Percentiles rank a stretch among this genome's conserved stretches.
Conservation (phyloP, 2,797 vertebrate species). For the Bovichtus diacanthus region DNA sequence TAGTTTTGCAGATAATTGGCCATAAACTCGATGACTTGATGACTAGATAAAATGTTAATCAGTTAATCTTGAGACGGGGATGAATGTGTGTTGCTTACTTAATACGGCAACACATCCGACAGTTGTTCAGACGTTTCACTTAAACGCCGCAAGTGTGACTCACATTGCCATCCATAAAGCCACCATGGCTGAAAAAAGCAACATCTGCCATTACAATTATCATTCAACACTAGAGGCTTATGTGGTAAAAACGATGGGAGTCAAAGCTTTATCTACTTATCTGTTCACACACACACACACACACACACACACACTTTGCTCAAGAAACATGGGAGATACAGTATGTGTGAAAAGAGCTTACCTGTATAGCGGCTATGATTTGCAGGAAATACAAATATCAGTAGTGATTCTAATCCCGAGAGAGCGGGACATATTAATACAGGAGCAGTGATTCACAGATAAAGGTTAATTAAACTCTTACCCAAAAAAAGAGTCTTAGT, state of each 20-base stretch:
- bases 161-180: too few relatives aligned
- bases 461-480: slow-evolving; percentile 19
- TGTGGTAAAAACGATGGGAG: slow-evolving; percentile 35
- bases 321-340: slow-evolving; percentile 1
- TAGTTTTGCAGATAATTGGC: not conserved
- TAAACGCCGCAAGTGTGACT: too few relatives aligned
- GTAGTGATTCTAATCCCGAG: not conserved
- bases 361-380: slow-evolving; percentile 51
- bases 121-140: too few relatives aligned
- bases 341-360: not conserved
- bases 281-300: too few relatives aligned
- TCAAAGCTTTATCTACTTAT: too few relatives aligned
- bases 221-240: slow-evolving; percentile 1
- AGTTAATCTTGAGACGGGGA: not conserved
- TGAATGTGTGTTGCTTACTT: not conserved
- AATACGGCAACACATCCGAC: too few relatives aligned
- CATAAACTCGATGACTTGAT: not conserved
- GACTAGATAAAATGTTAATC: not conserved
- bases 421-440: not conserved
- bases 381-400: slow-evolving; percentile 84
- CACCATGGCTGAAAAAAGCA: too few relatives aligned
- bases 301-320: slow-evolving; percentile 51
- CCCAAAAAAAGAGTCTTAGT: not conserved
- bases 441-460: not conserved
- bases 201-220: too few relatives aligned